phyloP scores from a whole-genome alignment of 2,113 vertebrate species.

The Rattus norvegicus region GRCr8 NC_086028.1:101748001-101748500 shows the following conservation, averaged over 20 bases:
- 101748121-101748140: neutral
- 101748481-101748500: neutral
- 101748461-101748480: neutral
- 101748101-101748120: no score
- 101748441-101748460: neutral
- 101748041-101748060: no score
- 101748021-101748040: no score
- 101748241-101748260: neutral
- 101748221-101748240: neutral
- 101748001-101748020: no score
- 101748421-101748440: neutral
- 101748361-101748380: neutral
- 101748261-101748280: neutral
- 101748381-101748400: neutral
- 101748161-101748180: no score
- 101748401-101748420: neutral
- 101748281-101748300: neutral
- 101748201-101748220: neutral
- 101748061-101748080: no score
- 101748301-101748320: neutral
- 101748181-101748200: no score
- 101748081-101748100: neutral
- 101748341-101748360: neutral
- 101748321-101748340: neutral
- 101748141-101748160: no score